phyloP scores from a whole-genome alignment of 2,797 vertebrate species.

The Oreonectes daqikongensis region DNA sequence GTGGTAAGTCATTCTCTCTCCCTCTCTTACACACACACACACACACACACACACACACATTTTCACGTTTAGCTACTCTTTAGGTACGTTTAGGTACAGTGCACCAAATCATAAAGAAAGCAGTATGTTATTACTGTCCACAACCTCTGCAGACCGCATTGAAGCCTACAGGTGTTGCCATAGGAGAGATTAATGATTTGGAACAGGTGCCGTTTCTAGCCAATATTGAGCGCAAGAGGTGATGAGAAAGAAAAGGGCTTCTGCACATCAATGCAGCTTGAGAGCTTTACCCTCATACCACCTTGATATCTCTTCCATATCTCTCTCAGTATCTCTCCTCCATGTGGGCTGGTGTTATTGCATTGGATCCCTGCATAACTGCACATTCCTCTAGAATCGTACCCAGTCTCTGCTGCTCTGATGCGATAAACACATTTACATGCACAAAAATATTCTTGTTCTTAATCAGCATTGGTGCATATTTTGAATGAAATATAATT shows the following conservation, averaged over 20 bases:
- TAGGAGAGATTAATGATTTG: constrained; percentile 33
- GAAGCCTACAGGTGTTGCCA: constrained; percentile 29
- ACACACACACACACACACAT: neutral
- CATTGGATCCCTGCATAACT: neutral
- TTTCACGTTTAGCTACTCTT: neutral
- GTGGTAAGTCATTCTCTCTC: neutral
- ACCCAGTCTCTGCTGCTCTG: neutral
- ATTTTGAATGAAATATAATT: neutral
- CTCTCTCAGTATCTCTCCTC: neutral
- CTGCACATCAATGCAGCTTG: constrained; percentile 13
- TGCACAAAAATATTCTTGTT: neutral
- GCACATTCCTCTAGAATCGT: neutral
- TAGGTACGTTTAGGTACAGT: neutral
- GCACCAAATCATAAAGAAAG: neutral
- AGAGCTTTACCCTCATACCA: neutral
- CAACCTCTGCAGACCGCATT: neutral
- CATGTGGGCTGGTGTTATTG: neutral
- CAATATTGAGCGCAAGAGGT: neutral
- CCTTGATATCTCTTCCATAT: neutral
- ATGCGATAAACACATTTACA: neutral
- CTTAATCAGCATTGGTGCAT: neutral
- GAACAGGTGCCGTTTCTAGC: constrained; percentile 29
- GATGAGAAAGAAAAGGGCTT: constrained; percentile 8
- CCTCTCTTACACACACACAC: neutral
- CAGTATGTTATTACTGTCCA: neutral